Evolutionary conservation across 2,888 invertebrate genomes (phyloP), one percentile per base, ranked within the genome.

Genomic region (Pristionchus exspectatus): DNA sequence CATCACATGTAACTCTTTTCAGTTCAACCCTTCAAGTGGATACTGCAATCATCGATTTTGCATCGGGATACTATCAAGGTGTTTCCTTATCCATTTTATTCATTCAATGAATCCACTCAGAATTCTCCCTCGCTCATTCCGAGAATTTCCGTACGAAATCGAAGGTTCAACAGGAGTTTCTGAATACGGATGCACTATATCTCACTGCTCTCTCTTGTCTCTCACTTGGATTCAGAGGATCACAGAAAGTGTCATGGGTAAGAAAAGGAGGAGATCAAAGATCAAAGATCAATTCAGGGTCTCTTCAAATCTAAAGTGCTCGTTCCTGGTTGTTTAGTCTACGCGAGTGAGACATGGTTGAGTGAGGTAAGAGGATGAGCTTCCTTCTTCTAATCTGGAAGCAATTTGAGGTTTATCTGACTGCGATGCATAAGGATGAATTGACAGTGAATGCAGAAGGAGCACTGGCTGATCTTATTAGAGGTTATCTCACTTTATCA

Each of bases 321-420:
- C 38, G 89, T 90, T 18, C 90, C 91, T 90, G 98, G 98, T 0
- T 97, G 98, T 30, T 96, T 98, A 50, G 97, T 98, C 12, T 98
- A 98, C 95, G 96, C 98, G 18, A 98, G 98, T 0, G 97, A 97
- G 0, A 97, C 97, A 0, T 98, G 98, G 98, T 96, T 98, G 4
- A 97, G 97, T 63, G 98, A 98, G 95, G 96, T 98, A 27, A 24
- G 14, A 56, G 10, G 21, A n/a, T 44, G 18, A 10, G 10, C 1
- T 66, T 16, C 30, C 0, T 30, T 24, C n/a, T 50, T 83, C 54
- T 38, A n/a, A 10, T 24, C 54, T 9, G 18, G 5, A 9, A 27
- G 14, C 24, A 21, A 14, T 24, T 54, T 54, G 21, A 69, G 87
- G 87, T 87, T 16, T 87, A 87, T 69, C 66, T 87, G 2, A 87